These are phyloP conservation scores for Suillia variegata DNA, from an alignment of 2,888 invertebrate genomes.

Conservation along the genomic window DNA sequence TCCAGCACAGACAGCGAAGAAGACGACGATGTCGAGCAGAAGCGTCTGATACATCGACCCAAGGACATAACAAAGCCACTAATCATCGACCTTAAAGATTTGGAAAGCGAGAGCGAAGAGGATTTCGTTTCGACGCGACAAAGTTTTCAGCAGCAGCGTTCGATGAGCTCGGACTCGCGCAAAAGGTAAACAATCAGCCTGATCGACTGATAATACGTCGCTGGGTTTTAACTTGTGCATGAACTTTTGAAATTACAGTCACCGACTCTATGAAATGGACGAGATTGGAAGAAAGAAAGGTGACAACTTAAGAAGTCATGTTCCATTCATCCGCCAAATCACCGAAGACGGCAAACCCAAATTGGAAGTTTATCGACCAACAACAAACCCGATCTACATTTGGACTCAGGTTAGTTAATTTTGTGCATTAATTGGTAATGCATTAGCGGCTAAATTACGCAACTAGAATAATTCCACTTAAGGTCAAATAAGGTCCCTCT, in stretches of 20 bases:
- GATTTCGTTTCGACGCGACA: slow-evolving; percentile 67
- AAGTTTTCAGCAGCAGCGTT: slow-evolving; percentile 68
- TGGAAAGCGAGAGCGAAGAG: slow-evolving; percentile 60
- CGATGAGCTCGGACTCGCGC: slow-evolving; percentile 69
- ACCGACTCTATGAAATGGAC: slow-evolving; percentile 67
- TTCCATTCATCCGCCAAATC: slow-evolving; percentile 68
- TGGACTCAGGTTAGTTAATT: slow-evolving; percentile 63
- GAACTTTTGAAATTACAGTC: slow-evolving; percentile 43
- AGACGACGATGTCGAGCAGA: slow-evolving; percentile 57
- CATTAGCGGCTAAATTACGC: no score
- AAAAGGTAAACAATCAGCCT: slow-evolving; percentile 65
- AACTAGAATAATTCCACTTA: no score
- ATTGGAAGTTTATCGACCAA: slow-evolving; percentile 64
- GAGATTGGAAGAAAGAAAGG: slow-evolving; percentile 66
- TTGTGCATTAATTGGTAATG: not conserved
- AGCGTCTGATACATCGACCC: slow-evolving; percentile 57
- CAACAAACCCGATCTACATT: slow-evolving; percentile 65
- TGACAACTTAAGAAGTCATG: slow-evolving; percentile 67
- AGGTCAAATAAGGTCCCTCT: no score
- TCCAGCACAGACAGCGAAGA: slow-evolving; percentile 59
- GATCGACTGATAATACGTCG: not conserved
- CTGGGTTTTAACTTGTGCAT: not conserved
- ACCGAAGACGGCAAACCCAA: slow-evolving; percentile 68
- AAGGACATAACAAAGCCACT: slow-evolving; percentile 61
- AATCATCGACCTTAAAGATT: slow-evolving; percentile 60